Evolutionary conservation across 2,113 vertebrate genomes (phyloP), one percentile per base, ranked within the genome.

Genomic region (Ceratotherium simum): DNA sequence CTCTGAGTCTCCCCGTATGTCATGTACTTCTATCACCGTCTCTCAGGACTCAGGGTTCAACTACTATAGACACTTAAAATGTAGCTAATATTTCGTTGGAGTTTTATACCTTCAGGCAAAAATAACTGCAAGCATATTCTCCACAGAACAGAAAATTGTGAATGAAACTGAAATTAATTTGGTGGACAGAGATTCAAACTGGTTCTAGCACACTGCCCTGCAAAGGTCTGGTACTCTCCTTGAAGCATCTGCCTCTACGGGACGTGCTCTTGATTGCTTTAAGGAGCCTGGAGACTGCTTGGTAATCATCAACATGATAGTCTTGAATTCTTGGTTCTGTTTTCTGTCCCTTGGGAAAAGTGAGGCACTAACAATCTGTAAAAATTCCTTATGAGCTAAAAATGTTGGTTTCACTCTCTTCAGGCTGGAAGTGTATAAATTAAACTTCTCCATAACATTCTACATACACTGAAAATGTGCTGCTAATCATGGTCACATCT

Each of bases 61-160:
- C 1, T 8, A 88, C 58, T 27, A 42, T 1, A 92, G 96, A 92
- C 67, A 73, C 91, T 92, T 91, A 51, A 89, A 93, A 86, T 89
- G 79, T 64, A 73, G 65, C 62, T 69, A 36, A 46, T 84, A 51
- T 80, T 86, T 87, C 39, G 48, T 46, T 93, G 42, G 84, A 87
- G 75, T 94, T 79, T 86, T 67, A 95, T 65, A 82, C 33, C 82
- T 92, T 48, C 42, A 60, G 95, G 96, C 51, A 33, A 97, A 96
- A 96, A 23, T n/a, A 51, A 33, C 75, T 27, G 11, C 1, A 1
- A 58, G 83, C 25, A n/a, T 46, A 58, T 64, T 70, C 64, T 87
- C 83, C 39, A 65, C 23, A 80, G 79, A 78, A 73, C 0, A 39
- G 67, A 54, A 78, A 56, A 92, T 76, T 80, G 70, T 42, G 83